Evolutionary conservation across 2,888 invertebrate species (phyloP).

Genomic region (Mesoligia furuncula): DNA sequence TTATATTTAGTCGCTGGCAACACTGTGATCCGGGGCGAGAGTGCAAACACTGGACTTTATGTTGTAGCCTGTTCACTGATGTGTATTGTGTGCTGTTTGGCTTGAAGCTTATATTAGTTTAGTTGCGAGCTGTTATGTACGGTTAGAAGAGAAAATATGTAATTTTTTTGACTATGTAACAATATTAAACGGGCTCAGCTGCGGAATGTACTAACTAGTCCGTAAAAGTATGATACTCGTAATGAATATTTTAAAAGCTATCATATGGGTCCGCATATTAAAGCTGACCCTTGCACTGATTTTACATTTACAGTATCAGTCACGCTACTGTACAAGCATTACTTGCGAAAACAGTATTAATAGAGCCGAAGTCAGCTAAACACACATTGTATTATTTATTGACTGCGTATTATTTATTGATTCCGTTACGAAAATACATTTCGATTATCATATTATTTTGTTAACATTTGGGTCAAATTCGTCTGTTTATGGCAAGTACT

Average conservation of each 20-base stretch:
- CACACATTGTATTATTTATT: background rate
- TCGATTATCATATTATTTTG: slow-evolving; percentile 21
- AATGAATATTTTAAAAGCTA: background rate
- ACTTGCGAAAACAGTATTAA: background rate
- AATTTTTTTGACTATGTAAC: background rate
- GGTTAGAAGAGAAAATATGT: background rate
- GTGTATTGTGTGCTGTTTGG: slow-evolving; percentile 24
- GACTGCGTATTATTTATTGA: slow-evolving; percentile 12
- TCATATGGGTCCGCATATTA: slow-evolving; percentile 1
- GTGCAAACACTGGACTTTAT: slow-evolving; percentile 31
- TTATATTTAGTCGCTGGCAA: slow-evolving; percentile 41
- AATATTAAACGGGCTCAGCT: background rate
- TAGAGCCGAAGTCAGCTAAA: background rate
- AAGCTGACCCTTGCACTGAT: background rate
- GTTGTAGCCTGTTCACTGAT: slow-evolving; percentile 19
- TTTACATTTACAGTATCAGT: background rate
- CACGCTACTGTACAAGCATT: background rate
- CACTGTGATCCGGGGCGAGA: slow-evolving; percentile 24
- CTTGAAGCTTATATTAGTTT: slow-evolving; percentile 16
- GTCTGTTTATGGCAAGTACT: background rate
- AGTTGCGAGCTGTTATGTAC: slow-evolving; percentile 4
- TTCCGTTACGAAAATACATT: slow-evolving; percentile 12
- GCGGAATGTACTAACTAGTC: slow-evolving; percentile 1
- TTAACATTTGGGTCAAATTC: slow-evolving; percentile 33
- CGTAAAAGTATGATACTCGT: background rate